Evolutionary conservation across 2,888 invertebrate genomes (phyloP), one percentile per base, ranked within the genome.

Genomic region (Gerris lacustris): DNA sequence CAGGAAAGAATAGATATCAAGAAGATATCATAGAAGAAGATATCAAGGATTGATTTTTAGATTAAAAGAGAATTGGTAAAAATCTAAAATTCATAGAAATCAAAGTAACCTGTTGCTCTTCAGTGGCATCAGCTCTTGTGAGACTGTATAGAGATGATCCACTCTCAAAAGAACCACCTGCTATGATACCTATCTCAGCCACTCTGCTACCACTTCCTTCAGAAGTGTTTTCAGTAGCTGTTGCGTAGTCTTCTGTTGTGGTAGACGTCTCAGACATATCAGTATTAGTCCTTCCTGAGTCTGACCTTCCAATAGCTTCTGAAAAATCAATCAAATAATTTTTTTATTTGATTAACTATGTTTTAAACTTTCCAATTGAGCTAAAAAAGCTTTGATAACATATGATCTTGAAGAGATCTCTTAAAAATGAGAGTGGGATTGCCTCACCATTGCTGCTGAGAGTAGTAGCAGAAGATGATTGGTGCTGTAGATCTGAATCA

Each of bases 251-350:
- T 80, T 93, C 92, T n/a, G 85, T 89, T n/a, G 85, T 89, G 31
- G 88, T 88, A 63, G 93, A 93, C 77, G 92, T 92, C 82, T 93
- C 93, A n/a, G 92, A 92, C 69, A 91, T 84, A 79, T 93, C 92
- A 55, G 86, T 76, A 45, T 76, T 76, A 15, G 77, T 78, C 71
- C 73, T 75, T 45, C 76, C 75, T 15, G 76, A 76, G 68, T 76
- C 76, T 64, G 75, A 73, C 68, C 76, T 72, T 63, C 73, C 75
- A 69, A 76, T 72, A 44, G 74, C 73, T 71, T 76, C 76, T 76
- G 71, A 70, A 74, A 72, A 11, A 43, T 31, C 31, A 31, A 31
- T 31, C 31, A 31, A 31, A 31, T 31, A 31, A 2, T 31, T 31
- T 2, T 31, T 31, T 31, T 31, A 31, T n/a, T 31, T 31, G 1